Conservation (phyloP, 2,888 invertebrate genomes). For the Dolichomitus sp. region DNA sequence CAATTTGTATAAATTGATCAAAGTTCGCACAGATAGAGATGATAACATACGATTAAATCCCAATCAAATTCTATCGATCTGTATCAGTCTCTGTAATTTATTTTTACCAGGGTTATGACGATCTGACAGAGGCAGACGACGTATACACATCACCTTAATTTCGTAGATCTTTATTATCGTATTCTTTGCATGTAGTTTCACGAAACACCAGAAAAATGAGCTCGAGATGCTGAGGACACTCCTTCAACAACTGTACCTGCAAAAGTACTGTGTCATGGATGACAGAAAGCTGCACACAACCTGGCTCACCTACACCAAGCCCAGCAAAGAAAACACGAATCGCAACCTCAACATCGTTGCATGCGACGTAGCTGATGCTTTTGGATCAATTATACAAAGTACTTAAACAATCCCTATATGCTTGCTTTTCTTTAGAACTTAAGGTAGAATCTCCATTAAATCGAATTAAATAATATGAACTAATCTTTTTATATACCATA, state of each 20-base stretch:
- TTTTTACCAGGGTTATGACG: too few species aligned
- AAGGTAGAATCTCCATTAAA: too few species aligned
- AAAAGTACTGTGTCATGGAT: not conserved
- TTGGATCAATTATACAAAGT: constrained; percentile 57
- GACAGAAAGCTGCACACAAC: not conserved
- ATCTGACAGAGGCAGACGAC: too few species aligned
- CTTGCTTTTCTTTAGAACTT: not conserved
- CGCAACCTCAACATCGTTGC: constrained; percentile 35
- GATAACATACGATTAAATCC: too few species aligned
- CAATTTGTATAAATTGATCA: too few species aligned
- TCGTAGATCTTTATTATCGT: not conserved
- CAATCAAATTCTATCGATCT: too few species aligned
- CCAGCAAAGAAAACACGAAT: not conserved
- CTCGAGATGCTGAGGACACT: constrained; percentile 9
- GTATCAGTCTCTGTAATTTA: too few species aligned
- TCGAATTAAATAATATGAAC: too few species aligned
- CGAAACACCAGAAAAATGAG: not conserved
- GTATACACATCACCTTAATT: too few species aligned
- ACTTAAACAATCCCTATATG: constrained; percentile 5
- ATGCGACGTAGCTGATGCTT: constrained; percentile 57
- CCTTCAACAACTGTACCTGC: constrained; percentile 46
- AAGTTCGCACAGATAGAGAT: too few species aligned
- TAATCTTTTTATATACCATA: too few species aligned
- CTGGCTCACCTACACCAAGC: constrained; percentile 1
- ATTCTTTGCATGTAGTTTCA: constrained; percentile 1